Evolutionary conservation across 2,888 invertebrate species (phyloP), one percentile per base, ranked within the genome.

Genomic region (Heteromurus nitidus): DNA sequence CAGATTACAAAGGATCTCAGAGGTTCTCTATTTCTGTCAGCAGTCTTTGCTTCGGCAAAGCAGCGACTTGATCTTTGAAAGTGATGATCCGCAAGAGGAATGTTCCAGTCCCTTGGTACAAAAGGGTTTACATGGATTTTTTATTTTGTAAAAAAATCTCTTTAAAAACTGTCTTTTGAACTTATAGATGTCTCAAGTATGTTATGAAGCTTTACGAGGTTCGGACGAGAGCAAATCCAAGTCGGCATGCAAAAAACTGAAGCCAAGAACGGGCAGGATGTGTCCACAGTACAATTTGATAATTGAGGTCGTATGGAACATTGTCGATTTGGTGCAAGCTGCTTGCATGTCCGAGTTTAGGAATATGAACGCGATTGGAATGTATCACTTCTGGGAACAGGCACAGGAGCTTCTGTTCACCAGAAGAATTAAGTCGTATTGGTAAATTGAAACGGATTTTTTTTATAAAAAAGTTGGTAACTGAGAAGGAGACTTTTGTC

Each of bases 371-470:
- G n/a, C 3, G 47, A 13, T 47, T 3, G 11, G 11, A 5, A 16
- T n/a, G 47, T 73, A 28, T 62, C 62, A 73, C 30, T 16, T 62
- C 18, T 73, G 62, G 62, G 73, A 73, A 30, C 73, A 73, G 16
- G 28, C 73, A 20, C 20, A 31, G 7, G 72, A 72, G 28, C 44
- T 18, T 13, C 20, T 73, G 20, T 73, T 73, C 26, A 62, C 73
- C 0, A 62, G 50, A 30, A 62, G 47, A 64, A 74, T 64, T 31
- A 47, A 20, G 20, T 53, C 64, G n/a, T 74, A 74, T 31, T 64
- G 73, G 64, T 62, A 64, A 11, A 20, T n/a, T n/a, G 36, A 36
- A 36, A 13, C 5, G 47, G n/a, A 50, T 28, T 26, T n/a, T 26
- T 22, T 7, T 22, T 44, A 16, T n/a, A 26, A 58, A 24, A 11